phyloP scores from a whole-genome alignment of 2,888 invertebrate species.

The Tanytarsus gracilentus region DNA sequence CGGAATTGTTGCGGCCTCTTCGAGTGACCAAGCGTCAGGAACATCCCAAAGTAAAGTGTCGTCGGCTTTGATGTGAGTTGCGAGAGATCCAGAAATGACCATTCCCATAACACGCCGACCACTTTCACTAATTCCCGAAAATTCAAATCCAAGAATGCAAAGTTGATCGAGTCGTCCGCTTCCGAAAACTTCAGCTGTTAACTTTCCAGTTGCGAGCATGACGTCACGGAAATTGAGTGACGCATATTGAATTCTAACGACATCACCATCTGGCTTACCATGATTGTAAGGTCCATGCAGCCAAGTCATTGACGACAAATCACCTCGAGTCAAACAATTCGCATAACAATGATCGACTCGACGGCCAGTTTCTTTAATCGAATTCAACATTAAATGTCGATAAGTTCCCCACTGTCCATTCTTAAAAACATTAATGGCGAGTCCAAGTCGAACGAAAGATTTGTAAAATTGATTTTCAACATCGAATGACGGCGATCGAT shows the following conservation, averaged over 20 bases:
- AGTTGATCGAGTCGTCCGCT: conserved; percentile 54
- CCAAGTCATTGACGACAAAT: conserved; percentile 79
- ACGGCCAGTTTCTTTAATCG: conserved; percentile 43
- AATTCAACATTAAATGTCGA: conserved; percentile 61
- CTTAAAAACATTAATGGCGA: conserved; percentile 64
- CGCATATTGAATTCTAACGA: conserved; percentile 57
- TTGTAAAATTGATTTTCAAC: conserved; percentile 55
- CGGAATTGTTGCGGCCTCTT: conserved; percentile 69
- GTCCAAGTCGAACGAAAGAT: conserved; percentile 58
- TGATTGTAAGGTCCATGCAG: conserved; percentile 55
- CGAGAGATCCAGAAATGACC: conserved; percentile 46
- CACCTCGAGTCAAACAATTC: conserved; percentile 70
- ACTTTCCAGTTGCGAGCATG: conserved; percentile 86
- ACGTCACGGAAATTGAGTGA: conserved; percentile 90
- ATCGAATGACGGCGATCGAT: conserved; percentile 56
- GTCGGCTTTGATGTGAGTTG: conserved; percentile 46
- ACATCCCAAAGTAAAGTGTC: conserved; percentile 50
- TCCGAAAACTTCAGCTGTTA: conserved; percentile 73
- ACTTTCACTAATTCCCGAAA: conserved; percentile 50
- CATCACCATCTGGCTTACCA: conserved; percentile 34
- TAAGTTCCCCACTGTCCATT: conserved; percentile 65
- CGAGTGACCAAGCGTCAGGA: conserved; percentile 61
- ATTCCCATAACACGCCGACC: conserved; percentile 59
- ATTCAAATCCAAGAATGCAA: conserved; percentile 60
- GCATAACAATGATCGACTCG: conserved; percentile 61